A percentile compares a stretch with the other conserved stretches of the same genome.
These are phyloP conservation scores for Catocala sponsa DNA, from an alignment of 2,888 invertebrate genomes.

Conservation along the genomic window DNA sequence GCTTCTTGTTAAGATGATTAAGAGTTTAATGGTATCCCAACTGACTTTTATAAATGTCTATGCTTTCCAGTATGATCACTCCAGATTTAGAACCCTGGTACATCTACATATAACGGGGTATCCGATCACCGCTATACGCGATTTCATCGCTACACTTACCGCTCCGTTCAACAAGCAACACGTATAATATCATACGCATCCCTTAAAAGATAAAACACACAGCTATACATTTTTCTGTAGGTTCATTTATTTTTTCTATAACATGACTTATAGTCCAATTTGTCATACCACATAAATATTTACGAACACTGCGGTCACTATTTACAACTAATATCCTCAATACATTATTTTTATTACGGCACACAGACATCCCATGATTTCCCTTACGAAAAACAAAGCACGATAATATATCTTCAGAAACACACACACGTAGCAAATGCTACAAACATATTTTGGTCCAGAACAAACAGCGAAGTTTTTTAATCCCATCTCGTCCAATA, in stretches of 20 bases:
- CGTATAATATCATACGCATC: too few relatives aligned
- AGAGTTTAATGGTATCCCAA: too few relatives aligned
- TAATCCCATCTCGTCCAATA: conserved; percentile 36
- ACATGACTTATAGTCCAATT: conserved; percentile 4
- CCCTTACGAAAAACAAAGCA: conserved; percentile 7
- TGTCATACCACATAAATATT: conserved; percentile 4
- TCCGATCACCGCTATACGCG: too few relatives aligned
- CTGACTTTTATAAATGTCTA: too few relatives aligned
- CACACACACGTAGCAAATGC: neutral
- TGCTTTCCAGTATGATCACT: too few relatives aligned
- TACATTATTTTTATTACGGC: conserved; percentile 14
- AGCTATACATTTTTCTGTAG: too few relatives aligned
- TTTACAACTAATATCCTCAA: conserved; percentile 11
- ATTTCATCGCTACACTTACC: too few relatives aligned
- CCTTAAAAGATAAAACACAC: too few relatives aligned
- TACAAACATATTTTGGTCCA: conserved; percentile 26
- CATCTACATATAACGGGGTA: too few relatives aligned
- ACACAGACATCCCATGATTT: neutral
- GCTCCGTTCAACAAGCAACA: too few relatives aligned
- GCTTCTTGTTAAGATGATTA: too few relatives aligned
- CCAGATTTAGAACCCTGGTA: too few relatives aligned
- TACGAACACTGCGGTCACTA: neutral
- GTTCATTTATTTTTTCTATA: neutral
- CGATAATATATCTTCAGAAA: neutral
- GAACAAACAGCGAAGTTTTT: conserved; percentile 37